A percentile compares a stretch with the other conserved stretches of the same genome.
These are phyloP conservation scores for Strix aluco DNA, from an alignment of 2,113 vertebrate genomes.

Conservation along the genomic window DNA sequence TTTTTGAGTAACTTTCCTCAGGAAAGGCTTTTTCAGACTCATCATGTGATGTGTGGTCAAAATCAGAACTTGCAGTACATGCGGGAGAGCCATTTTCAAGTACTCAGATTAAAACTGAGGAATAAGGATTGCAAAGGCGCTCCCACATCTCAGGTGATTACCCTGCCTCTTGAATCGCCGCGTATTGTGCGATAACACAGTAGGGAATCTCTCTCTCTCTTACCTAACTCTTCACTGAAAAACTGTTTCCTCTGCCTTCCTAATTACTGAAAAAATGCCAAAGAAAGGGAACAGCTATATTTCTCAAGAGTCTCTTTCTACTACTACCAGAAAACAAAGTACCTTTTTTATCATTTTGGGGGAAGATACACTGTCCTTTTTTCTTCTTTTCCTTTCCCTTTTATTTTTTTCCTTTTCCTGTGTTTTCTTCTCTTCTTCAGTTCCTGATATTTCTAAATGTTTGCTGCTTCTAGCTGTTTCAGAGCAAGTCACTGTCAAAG, in stretches of 20 bases:
- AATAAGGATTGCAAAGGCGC: neutral
- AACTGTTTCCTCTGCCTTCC: neutral
- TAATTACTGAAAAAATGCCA: neutral
- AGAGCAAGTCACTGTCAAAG: conserved; percentile 26
- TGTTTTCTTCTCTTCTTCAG: neutral
- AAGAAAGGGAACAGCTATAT: neutral
- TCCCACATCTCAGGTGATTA: neutral
- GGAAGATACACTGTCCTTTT: neutral
- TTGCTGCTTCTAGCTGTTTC: neutral
- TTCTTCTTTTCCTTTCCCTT: conserved; percentile 17
- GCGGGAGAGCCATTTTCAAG: neutral
- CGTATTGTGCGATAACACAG: neutral
- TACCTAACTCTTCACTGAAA: neutral
- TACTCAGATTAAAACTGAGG: neutral
- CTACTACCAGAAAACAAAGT: neutral
- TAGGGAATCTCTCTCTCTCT: neutral
- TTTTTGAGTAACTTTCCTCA: neutral
- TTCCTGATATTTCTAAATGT: neutral
- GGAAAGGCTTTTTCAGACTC: neutral
- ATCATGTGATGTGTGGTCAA: neutral
- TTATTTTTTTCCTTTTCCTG: neutral
- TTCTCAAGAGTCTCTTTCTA: neutral
- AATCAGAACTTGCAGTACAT: neutral
- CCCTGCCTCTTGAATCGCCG: neutral
- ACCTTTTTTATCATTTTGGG: conserved; percentile 36